phyloP scores from a whole-genome alignment of 2,113 vertebrate genomes.

The Albula glossodonta region DNA sequence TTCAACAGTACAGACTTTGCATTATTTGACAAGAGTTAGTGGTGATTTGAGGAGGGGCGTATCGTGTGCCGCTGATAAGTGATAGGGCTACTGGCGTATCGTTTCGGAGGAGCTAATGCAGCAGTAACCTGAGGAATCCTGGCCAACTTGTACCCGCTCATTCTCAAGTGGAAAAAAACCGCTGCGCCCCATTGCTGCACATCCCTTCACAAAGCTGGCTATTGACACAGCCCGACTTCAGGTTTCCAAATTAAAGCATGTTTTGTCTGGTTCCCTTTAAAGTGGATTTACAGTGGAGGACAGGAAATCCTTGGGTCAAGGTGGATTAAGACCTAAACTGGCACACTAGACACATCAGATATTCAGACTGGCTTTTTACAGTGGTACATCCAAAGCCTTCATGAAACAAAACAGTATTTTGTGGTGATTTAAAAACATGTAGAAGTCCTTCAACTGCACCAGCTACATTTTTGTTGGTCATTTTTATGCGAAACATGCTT shows the following conservation, averaged over 20 bases:
- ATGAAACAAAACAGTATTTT: not conserved
- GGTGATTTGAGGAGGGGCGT: too few species aligned
- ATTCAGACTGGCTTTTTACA: not conserved
- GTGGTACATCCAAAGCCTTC: not conserved
- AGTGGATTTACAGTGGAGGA: not conserved
- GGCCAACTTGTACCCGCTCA: not conserved
- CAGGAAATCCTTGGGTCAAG: not conserved
- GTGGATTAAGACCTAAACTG: not conserved
- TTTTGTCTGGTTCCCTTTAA: not conserved
- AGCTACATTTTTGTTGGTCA: not conserved
- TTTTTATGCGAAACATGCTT: not conserved
- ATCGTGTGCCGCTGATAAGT: not conserved
- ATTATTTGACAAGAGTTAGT: not conserved
- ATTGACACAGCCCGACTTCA: not conserved
- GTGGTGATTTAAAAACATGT: not conserved
- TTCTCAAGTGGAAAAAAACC: not conserved
- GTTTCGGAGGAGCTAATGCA: not conserved
- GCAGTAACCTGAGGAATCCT: not conserved
- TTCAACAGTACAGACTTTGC: not conserved
- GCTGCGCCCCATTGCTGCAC: not conserved
- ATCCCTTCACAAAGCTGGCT: not conserved
- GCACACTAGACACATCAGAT: not conserved
- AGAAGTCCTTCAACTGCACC: not conserved
- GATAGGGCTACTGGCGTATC: not conserved
- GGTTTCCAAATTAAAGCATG: not conserved